Percentiles rank a stretch among this genome's conserved stretches.
Evolutionary conservation across 2,797 vertebrate genomes (phyloP).

Genomic region (Pseudopleuronectes americanus): DNA sequence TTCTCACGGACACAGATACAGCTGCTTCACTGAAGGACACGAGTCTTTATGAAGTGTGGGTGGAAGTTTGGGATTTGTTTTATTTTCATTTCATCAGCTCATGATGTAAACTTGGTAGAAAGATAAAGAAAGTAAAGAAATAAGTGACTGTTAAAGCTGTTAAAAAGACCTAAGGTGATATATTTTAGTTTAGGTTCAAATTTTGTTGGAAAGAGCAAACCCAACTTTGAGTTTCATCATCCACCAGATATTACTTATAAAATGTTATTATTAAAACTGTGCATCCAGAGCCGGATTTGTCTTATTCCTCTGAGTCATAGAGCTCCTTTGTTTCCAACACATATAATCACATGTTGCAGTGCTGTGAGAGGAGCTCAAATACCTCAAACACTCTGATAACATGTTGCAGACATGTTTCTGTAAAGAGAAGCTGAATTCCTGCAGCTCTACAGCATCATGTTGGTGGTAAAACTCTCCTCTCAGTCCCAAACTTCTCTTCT

Average conservation of each 20-base stretch:
- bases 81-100: not conserved
- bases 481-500: not conserved
- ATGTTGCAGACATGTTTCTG: not conserved
- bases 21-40: not conserved
- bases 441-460: not conserved
- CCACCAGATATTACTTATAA: no score
- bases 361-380: not conserved
- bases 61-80: not conserved
- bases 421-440: conserved; percentile 1
- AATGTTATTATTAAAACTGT: not conserved
- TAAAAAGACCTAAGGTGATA: no score
- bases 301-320: not conserved
- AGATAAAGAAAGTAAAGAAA: no score
- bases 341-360: not conserved
- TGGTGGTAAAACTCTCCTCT: not conserved
- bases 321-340: not conserved
- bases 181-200: no score
- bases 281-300: not conserved
- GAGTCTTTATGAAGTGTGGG: no score
- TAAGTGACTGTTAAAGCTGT: no score
- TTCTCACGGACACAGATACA: not conserved
- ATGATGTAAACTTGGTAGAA: not conserved
- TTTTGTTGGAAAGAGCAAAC: no score
- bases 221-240: no score
- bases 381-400: not conserved